Evolutionary conservation across 2,113 vertebrate species (phyloP), one percentile per base, ranked within the genome.

Genomic region (Chamaea fasciata): DNA sequence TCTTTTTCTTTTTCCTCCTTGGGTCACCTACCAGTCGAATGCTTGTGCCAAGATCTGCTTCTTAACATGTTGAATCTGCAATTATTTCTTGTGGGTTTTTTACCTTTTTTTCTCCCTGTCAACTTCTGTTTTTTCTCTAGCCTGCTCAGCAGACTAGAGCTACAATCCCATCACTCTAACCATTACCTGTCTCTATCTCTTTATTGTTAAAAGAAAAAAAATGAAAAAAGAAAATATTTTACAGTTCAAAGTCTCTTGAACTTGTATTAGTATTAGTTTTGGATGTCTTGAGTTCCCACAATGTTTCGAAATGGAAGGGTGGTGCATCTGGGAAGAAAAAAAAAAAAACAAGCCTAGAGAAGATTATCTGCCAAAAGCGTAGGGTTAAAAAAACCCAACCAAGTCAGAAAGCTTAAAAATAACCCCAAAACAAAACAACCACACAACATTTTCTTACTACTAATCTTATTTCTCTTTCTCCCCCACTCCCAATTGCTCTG

Each of bases 381-480:
- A 10, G 2, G 6, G 46, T 83, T 90, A 56, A 64, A 82, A 81
- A 85, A 55, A 4, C 3, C 9, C 23, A 78, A 37, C 4, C 18
- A 20, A 76, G 30, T 9, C 46, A 75, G 26, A 67, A 79, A 87
- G 20, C 15, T 57, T 37, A 64, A n/a, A 86, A 87, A 76, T 83
- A 87, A 73, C n/a, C 22, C 3, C 19, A 28, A 91, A 83, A 19
- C 15, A 78, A 93, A 89, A 70, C 62, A 39, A 75, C 28, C 30
- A 41, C 31, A 41, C 15, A 77, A 42, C 7, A 31, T 85, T 78
- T 92, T 68, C 67, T 84, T 80, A 59, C 30, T 77, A 10, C 69
- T 64, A 57, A 68, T 89, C 76, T 91, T 71, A 92, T 91, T 94
- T 92, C 80, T 91, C 35, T 42, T 92, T 94, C 80, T 94, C 57